These are phyloP conservation scores for Tympanuchus pallidicinctus DNA, from an alignment of 2,113 vertebrate genomes.

Conservation along the genomic window DNA sequence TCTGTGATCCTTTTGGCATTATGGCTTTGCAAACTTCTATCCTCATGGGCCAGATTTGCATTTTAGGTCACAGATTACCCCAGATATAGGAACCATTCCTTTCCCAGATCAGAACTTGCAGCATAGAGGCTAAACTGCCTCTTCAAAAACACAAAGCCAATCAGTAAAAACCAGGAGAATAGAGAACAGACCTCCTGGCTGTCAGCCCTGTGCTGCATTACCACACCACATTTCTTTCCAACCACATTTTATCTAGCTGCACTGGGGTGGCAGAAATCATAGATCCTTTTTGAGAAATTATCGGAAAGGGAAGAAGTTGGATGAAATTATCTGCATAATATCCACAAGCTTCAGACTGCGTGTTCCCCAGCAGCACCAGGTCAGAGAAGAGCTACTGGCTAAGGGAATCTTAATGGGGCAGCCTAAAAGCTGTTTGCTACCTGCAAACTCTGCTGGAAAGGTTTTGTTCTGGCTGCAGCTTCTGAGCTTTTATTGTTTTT, in stretches of 20 bases:
- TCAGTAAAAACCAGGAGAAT: background rate
- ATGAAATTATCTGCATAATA: background rate
- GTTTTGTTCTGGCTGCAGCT: background rate
- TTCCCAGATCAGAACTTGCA: background rate
- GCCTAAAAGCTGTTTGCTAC: slow-evolving; percentile 13
- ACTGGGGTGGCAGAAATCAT: fast-evolving
- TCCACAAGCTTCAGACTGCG: background rate
- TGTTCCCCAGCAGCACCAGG: background rate
- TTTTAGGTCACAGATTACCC: background rate
- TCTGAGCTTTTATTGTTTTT: background rate
- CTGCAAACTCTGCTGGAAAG: background rate
- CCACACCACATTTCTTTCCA: background rate
- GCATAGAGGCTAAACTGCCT: background rate
- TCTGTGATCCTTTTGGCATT: background rate
- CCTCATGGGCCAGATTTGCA: background rate
- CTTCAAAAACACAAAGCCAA: background rate
- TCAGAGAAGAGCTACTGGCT: background rate
- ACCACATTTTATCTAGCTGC: background rate
- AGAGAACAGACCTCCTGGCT: background rate
- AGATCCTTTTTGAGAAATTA: background rate
- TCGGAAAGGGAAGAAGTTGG: background rate
- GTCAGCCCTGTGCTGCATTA: background rate
- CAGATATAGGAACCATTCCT: background rate
- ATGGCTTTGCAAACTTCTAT: background rate
- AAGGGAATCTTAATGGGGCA: background rate